A percentile compares a stretch with the other conserved stretches of the same genome.
These are phyloP conservation scores for Scaptomyza parva DNA, from an alignment of 2,888 invertebrate species.

Conservation along the genomic window DNA sequence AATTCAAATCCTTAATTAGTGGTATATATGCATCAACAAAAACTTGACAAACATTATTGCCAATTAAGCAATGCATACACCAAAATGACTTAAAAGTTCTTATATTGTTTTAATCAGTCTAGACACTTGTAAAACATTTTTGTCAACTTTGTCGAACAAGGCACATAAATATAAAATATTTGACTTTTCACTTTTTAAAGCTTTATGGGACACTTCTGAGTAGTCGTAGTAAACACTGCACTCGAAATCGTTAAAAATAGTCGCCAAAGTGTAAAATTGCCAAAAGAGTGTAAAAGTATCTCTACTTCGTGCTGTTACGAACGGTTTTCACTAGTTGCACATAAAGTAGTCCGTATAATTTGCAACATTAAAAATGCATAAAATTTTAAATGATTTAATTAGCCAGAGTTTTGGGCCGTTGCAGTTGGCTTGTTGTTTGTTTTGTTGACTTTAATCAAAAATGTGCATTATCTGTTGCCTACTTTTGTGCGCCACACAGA, in stretches of 20 bases:
- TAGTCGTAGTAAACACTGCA: not conserved
- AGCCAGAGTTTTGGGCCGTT: not conserved
- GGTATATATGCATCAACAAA: not conserved
- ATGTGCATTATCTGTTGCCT: conserved; percentile 38
- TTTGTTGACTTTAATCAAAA: conserved; percentile 19
- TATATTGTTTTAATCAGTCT: not conserved
- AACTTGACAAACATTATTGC: not conserved
- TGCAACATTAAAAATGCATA: not conserved
- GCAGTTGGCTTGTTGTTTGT: not conserved
- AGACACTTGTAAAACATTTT: not conserved
- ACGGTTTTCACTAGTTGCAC: not conserved
- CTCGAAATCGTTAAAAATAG: not conserved
- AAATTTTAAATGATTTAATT: conserved; percentile 10
- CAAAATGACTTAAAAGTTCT: not conserved
- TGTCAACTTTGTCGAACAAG: not conserved
- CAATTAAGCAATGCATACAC: not conserved
- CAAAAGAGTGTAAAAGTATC: too few species aligned
- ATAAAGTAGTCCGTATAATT: not conserved
- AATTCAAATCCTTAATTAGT: too few species aligned
- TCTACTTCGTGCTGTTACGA: too few species aligned
- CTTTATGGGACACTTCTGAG: not conserved
- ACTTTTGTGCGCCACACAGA: conserved; percentile 41
- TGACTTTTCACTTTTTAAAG: not conserved
- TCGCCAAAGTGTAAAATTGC: not conserved
- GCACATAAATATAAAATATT: not conserved